Percentiles rank a stretch among this genome's conserved stretches.
These are phyloP conservation scores for Sander lucioperca DNA, from an alignment of 2,113 vertebrate species.

Conservation along the genomic window DNA sequence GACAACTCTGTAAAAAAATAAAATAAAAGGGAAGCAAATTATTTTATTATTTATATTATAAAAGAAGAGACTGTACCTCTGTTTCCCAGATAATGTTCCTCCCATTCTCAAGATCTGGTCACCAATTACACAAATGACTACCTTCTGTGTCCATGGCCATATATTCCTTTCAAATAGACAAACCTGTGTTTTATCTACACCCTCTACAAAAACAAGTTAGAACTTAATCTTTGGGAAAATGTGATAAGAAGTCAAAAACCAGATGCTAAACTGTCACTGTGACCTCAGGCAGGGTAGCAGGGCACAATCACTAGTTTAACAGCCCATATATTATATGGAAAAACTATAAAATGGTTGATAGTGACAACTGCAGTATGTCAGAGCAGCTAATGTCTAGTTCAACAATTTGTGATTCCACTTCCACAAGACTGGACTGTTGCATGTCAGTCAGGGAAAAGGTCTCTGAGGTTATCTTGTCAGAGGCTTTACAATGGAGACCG, in stretches of 20 bases:
- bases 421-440: background rate
- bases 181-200: constrained; percentile 2
- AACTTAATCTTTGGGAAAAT: background rate
- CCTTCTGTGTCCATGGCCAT: background rate
- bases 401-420: background rate
- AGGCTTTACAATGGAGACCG: background rate
- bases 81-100: background rate
- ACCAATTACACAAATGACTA: background rate
- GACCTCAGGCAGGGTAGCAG: background rate
- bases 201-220: background rate
- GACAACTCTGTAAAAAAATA: background rate
- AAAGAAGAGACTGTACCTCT: background rate
- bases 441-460: constrained; percentile 7
- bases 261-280: background rate
- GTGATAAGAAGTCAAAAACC: background rate
- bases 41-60: background rate
- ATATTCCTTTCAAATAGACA: background rate
- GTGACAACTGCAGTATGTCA: background rate
- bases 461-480: constrained; percentile 19
- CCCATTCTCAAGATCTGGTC: background rate
- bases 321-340: background rate
- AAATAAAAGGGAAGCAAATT: background rate
- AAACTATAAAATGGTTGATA: background rate
- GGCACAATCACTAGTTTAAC: background rate
- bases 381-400: background rate